Evolutionary conservation across 2,797 vertebrate species (phyloP), one percentile per base, ranked within the genome.

Genomic region (Mus spretus): DNA sequence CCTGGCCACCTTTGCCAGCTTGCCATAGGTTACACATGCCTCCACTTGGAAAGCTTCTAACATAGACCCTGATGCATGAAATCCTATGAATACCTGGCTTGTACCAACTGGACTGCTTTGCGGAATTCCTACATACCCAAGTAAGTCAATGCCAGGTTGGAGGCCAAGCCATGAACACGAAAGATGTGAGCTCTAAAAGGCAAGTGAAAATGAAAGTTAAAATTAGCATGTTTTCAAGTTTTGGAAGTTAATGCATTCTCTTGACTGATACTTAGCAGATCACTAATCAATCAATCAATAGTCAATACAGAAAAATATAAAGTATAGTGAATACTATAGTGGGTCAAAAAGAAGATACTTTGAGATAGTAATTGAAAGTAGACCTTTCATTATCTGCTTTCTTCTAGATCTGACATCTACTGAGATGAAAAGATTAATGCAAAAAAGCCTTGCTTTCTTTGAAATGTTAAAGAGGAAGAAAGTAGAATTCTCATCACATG

Each of bases 11-110:
- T 86, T 72, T 95, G 75, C 86, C 91, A 22, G 57, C 34, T 26
- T 89, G 83, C 63, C 96, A 28, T 72, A 85, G 77, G 96, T 95
- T 86, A 63, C 34, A 86, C 88, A 85, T 70, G 84, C 34, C 67
- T 53, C 65, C 87, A 86, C 67, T 88, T 83, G 44, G 85, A 94
- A 93, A 80, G 65, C 81, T 77, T 91, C 78, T 84, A 78, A 11
- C 14, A 2, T 44, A 37, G 89, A 89, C 79, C 79, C 82, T 92
- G 86, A 81, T 79, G 67, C 63, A 34, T 67, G 72, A 90, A 74
- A 77, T 94, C 31, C 57, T 93, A 78, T 37, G 88, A 92, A 67
- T 34, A 50, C 44, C 83, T 84, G 61, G 81, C 84, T 93, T 93
- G 9, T 93, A 87, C 89, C 80, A 77, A 26, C n/a, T 26, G 83